Evolutionary conservation across 53 echinoderm and acorn worm genomes (phyloP).

Genomic region (Temnopleurus reevesii): DNA sequence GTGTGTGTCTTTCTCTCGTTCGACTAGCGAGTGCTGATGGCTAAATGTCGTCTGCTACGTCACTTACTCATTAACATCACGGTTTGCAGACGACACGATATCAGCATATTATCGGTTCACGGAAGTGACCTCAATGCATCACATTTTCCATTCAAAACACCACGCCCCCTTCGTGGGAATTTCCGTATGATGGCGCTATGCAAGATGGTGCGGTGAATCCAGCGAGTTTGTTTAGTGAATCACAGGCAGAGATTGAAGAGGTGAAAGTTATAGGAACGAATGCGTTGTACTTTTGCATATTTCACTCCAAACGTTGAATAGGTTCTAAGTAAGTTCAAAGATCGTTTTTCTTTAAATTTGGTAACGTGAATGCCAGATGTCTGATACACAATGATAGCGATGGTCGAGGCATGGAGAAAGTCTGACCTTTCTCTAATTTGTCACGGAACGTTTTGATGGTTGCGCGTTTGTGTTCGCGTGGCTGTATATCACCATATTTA

Average conservation of each 20-base stretch:
- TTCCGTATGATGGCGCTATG: slow-evolving; percentile 8
- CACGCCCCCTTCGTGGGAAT: slow-evolving; percentile 18
- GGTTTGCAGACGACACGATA: slow-evolving; percentile 55
- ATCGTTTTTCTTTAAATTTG: too few relatives aligned
- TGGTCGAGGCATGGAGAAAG: too few relatives aligned
- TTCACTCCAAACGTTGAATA: too few relatives aligned
- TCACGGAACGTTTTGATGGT: too few relatives aligned
- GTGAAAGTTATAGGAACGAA: too few relatives aligned
- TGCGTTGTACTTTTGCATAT: too few relatives aligned
- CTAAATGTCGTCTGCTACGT: slow-evolving; percentile 38
- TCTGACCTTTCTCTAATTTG: too few relatives aligned
- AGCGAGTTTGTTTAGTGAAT: background rate
- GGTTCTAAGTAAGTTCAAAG: too few relatives aligned
- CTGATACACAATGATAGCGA: too few relatives aligned
- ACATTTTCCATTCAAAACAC: background rate
- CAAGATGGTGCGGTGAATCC: background rate
- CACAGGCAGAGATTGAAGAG: background rate
- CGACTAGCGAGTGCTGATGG: background rate
- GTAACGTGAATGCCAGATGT: too few relatives aligned
- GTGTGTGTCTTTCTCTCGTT: background rate
- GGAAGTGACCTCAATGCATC: slow-evolving; percentile 54
- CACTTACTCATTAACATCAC: slow-evolving; percentile 41
- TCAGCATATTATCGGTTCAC: background rate
- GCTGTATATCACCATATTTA: too few relatives aligned
- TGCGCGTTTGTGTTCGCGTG: too few relatives aligned